phyloP scores from a whole-genome alignment of 2,797 vertebrate species.

The Chloroceryle amazona region DNA sequence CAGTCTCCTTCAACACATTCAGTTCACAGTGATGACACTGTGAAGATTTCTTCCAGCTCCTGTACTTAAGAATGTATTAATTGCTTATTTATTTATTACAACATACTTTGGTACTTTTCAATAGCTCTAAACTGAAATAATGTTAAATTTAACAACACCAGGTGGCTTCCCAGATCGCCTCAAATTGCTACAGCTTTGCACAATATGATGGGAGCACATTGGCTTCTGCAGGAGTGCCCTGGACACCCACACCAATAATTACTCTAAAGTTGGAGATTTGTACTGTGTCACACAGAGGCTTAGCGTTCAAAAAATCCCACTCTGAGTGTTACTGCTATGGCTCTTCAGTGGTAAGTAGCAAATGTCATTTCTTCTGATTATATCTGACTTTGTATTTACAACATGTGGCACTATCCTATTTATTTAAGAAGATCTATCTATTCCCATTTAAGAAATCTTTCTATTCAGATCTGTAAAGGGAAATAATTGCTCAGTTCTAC shows the following conservation, averaged over 20 bases:
- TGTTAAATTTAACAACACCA: background rate
- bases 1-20: background rate
- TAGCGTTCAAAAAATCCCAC: background rate
- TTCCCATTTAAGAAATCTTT: constrained; percentile 31
- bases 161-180: background rate
- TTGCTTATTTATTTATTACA: background rate
- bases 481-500: constrained; percentile 49
- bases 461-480: constrained; percentile 11
- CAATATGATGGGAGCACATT: background rate
- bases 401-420: background rate
- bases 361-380: background rate
- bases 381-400: constrained; percentile 8
- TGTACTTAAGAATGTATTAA: background rate
- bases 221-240: background rate
- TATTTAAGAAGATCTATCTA: constrained; percentile 21
- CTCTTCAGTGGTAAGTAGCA: background rate
- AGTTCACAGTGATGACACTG: background rate
- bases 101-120: background rate
- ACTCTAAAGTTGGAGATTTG: background rate
- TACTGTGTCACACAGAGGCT: accelerated
- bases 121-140: background rate
- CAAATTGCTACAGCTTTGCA: background rate
- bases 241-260: background rate
- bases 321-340: background rate
- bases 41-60: background rate